These are phyloP conservation scores for Phoxinus dragarum DNA, from an alignment of 2,797 vertebrate genomes.

Conservation along the genomic window DNA sequence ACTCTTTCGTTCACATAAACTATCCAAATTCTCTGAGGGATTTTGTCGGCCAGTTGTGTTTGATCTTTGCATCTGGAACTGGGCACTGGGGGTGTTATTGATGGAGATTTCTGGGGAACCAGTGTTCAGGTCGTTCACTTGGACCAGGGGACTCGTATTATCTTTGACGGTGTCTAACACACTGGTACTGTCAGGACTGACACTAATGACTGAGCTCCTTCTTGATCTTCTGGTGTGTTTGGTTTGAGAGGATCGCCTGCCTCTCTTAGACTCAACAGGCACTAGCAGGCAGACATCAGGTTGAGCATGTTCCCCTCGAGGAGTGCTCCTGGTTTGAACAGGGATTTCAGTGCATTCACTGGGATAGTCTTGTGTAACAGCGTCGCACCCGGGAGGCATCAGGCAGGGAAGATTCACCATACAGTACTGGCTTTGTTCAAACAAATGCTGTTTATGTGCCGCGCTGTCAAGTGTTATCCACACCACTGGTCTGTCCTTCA, in stretches of 20 bases:
- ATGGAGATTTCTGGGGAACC: conserved; percentile 33
- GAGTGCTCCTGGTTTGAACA: not conserved
- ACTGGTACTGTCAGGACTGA: conserved; percentile 58
- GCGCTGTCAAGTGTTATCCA: conserved; percentile 57
- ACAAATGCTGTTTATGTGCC: conserved; percentile 51
- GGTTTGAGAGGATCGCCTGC: not conserved
- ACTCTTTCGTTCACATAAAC: conserved; percentile 5
- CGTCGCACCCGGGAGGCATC: not conserved
- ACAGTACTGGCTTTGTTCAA: conserved; percentile 48
- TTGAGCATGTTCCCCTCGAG: conserved; percentile 6
- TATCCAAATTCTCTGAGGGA: not conserved
- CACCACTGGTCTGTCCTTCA: conserved; percentile 29
- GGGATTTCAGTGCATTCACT: not conserved
- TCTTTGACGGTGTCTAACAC: conserved; percentile 39
- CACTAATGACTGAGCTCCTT: conserved; percentile 20
- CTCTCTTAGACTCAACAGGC: conserved; percentile 35
- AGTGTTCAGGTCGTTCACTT: conserved; percentile 1
- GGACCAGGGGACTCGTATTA: not conserved
- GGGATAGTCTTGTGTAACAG: not conserved
- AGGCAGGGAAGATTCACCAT: conserved; percentile 20
- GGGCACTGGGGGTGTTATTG: conserved; percentile 2
- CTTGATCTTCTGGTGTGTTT: conserved; percentile 29
- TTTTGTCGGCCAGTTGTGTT: conserved; percentile 28
- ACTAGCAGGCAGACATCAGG: conserved; percentile 1
- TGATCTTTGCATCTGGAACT: conserved; percentile 28